Base-by-base conservation (phyloP, 2,797 vertebrate genomes). In the Halcyon leucocephala region DNA sequence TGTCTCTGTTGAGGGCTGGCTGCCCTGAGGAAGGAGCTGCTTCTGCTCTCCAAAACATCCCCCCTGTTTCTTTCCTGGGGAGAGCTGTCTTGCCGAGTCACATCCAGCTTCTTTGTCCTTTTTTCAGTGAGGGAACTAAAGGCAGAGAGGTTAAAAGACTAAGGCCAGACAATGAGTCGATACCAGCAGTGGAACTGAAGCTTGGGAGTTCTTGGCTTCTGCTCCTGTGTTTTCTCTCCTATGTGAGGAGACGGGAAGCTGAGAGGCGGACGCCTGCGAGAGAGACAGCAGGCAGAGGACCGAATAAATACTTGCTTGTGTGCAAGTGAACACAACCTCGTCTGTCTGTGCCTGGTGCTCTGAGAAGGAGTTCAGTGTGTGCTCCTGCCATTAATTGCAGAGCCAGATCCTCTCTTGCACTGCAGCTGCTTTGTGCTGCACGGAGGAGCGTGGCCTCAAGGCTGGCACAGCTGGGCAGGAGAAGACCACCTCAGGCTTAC, bases 81-180 rank as follows among this genome's bases (percentile, higher is more conserved):
- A 86, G 46, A 69, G 39, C 82, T 41, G 57, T n/a, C 57, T 82
- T 44, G 58, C 55, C 21, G 24, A 7, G 80, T 37, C 58, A 35
- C 26, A 58, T 28, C 51, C 87, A 79, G 58, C 58, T 48, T 9
- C 64, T 70, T 39, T n/a, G 57, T 72, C 69, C 64, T 69, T 86
- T 86, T 87, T 42, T 51, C 87, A 41, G 62, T 0, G 6, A 49
- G 44, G 48, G 28, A 90, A 12, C 52, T 70, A 15, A 67, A 92
- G 64, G 64, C 77, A 61, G 41, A 49, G 70, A 91, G 54, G 78
- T 82, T 71, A 93, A 85, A 49, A 49, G 41, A 64, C 39, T 44
- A 48, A 86, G 55, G 91, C 85, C 93, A 86, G 93, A 42, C 64
- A 60, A 26, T 86, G 86, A 95, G 86, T 91, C 91, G 90, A 21